These are phyloP conservation scores for Styela plicata DNA, from an alignment of 23 tunicate species.

Conservation along the genomic window DNA sequence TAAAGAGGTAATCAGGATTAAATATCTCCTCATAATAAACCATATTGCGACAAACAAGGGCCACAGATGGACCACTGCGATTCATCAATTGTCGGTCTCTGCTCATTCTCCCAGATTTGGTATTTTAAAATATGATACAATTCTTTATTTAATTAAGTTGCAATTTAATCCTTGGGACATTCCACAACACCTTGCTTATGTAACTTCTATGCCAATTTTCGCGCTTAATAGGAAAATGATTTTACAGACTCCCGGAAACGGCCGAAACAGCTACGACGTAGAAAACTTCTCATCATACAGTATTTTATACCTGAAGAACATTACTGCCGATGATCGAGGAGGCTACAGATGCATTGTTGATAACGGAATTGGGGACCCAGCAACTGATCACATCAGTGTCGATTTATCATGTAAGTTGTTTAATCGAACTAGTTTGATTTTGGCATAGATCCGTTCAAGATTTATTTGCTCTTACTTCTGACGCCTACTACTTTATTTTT, in stretches of 20 bases:
- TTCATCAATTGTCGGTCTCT: no score
- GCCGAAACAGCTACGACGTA: slow-evolving; percentile 27
- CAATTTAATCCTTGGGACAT: no score
- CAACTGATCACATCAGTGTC: not conserved
- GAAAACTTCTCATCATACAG: slow-evolving; percentile 12
- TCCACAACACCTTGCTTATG: not conserved
- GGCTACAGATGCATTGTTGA: slow-evolving; percentile 48
- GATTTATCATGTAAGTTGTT: slow-evolving; percentile 52
- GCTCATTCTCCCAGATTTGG: no score
- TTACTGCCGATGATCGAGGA: slow-evolving; percentile 58
- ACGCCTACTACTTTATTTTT: not conserved
- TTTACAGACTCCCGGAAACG: slow-evolving; percentile 17
- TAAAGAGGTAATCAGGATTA: slow-evolving; percentile 64
- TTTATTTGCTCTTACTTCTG: not conserved
- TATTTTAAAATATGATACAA: no score
- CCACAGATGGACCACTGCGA: no score
- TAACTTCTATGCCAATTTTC: not conserved
- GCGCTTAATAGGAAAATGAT: not conserved
- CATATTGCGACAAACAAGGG: no score
- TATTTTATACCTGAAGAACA: slow-evolving; percentile 24
- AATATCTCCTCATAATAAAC: not conserved
- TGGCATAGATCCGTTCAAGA: not conserved
- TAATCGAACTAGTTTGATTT: no score
- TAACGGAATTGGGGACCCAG: slow-evolving; percentile 50
- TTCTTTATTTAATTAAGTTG: no score